A percentile compares a stretch with the other conserved stretches of the same genome.
Conservation (phyloP, 2,113 vertebrate species). For the Protomyctophum bolini region DNA sequence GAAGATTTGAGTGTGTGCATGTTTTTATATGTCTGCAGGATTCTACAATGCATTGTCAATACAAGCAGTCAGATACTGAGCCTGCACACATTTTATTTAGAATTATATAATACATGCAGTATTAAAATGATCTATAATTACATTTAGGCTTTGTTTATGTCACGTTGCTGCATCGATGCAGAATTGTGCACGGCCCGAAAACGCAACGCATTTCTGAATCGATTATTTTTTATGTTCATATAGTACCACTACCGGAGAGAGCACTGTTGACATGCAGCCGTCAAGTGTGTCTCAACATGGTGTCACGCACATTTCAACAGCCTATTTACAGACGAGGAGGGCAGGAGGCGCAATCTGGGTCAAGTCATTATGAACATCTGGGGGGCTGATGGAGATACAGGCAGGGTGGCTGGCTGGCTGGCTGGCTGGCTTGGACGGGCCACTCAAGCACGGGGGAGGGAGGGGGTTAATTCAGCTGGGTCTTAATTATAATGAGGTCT, state of each 20-base stretch:
- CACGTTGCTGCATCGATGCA: too few relatives aligned
- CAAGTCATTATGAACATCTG: conserved; percentile 70
- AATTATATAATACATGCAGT: too few relatives aligned
- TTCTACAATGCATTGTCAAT: conserved; percentile 48
- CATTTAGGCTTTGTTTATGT: too few relatives aligned
- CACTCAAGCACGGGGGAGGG: conserved; percentile 15
- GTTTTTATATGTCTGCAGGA: conserved; percentile 57
- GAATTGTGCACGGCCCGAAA: too few relatives aligned
- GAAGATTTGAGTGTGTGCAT: conserved; percentile 67
- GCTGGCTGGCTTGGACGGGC: conserved; percentile 37
- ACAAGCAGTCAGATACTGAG: conserved; percentile 17
- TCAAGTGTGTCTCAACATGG: conserved; percentile 64
- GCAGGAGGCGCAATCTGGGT: conserved; percentile 72
- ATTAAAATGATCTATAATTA: too few relatives aligned
- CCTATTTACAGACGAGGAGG: conserved; percentile 57
- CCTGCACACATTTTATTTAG: too few relatives aligned
- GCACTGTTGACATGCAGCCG: conserved; percentile 65
- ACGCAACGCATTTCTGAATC: too few relatives aligned
- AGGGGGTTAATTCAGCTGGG: conserved; percentile 62
- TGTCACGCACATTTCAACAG: conserved; percentile 64
- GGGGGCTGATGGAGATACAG: conserved; percentile 53
- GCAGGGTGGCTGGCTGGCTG: conserved; percentile 13
- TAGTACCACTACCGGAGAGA: too few relatives aligned
- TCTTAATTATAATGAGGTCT: conserved; percentile 64
- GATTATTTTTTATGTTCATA: too few relatives aligned